phyloP scores from a whole-genome alignment of 2,888 invertebrate genomes.

The Heliconius aoede region DNA sequence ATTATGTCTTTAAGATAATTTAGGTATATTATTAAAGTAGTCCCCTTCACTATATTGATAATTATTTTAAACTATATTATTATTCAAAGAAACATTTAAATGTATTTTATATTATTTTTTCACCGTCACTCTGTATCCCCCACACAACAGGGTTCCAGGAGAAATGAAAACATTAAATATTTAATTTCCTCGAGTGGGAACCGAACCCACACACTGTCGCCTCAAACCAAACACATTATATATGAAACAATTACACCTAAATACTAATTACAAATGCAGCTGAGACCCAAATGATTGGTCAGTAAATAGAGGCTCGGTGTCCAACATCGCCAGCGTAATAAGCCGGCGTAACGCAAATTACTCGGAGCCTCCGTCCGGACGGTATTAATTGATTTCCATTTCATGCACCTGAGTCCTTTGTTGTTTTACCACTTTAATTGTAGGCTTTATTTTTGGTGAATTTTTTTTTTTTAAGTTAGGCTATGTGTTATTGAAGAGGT shows the following conservation, averaged over 20 bases:
- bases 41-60: no score
- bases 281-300: conserved; percentile 34
- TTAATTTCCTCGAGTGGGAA: no score
- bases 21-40: no score
- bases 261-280: conserved; percentile 22
- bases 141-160: no score
- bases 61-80: no score
- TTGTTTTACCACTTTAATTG: conserved; percentile 46
- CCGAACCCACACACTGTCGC: no score
- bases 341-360: conserved; percentile 50
- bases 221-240: not conserved
- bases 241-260: conserved; percentile 17
- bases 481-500: not conserved
- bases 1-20: no score
- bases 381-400: conserved; percentile 76
- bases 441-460: not conserved
- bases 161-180: no score
- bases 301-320: conserved; percentile 34
- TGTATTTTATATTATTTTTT: no score
- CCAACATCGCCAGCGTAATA: conserved; percentile 48
- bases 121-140: no score
- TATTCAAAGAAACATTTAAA: no score
- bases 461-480: not conserved
- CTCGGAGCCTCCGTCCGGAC: conserved; percentile 54
- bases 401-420: conserved; percentile 66